These are phyloP conservation scores for Pampusana beccarii DNA, from an alignment of 2,113 vertebrate species.

Conservation along the genomic window DNA sequence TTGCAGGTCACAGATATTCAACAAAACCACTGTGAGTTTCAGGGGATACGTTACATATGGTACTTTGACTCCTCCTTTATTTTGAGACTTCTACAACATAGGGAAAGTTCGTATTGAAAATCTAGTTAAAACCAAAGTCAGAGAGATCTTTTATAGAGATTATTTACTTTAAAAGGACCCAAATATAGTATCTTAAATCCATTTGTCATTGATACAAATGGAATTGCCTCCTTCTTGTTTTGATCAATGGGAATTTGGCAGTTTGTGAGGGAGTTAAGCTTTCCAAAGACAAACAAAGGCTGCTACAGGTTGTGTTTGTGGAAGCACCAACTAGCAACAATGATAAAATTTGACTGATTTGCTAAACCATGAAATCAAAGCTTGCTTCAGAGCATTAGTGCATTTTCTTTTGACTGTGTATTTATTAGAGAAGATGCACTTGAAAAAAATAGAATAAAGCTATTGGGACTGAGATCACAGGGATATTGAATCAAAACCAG, in stretches of 20 bases:
- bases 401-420: slow-evolving; percentile 20
- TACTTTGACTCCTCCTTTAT: not conserved
- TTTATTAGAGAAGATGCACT: not conserved
- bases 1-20: not conserved
- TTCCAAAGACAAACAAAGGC: not conserved
- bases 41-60: not conserved
- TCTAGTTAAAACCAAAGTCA: not conserved
- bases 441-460: not conserved
- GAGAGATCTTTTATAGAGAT: slow-evolving; percentile 2
- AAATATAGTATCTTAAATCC: slow-evolving; percentile 16
- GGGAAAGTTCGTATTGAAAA: not conserved
- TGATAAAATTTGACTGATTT: slow-evolving; percentile 51
- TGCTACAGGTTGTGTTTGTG: slow-evolving; percentile 2
- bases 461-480: not conserved
- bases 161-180: slow-evolving; percentile 14
- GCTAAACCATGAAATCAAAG: slow-evolving; percentile 57
- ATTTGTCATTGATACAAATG: slow-evolving; percentile 22
- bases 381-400: slow-evolving; percentile 18
- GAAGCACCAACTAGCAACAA: not conserved
- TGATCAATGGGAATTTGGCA: slow-evolving; percentile 50
- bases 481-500: not conserved
- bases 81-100: not conserved
- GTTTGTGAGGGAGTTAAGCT: not conserved
- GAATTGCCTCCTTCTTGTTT: slow-evolving; percentile 39
- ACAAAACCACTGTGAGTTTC: not conserved